These are phyloP conservation scores for Parnassius smintheus DNA, from an alignment of 2,888 invertebrate species.

Conservation along the genomic window DNA sequence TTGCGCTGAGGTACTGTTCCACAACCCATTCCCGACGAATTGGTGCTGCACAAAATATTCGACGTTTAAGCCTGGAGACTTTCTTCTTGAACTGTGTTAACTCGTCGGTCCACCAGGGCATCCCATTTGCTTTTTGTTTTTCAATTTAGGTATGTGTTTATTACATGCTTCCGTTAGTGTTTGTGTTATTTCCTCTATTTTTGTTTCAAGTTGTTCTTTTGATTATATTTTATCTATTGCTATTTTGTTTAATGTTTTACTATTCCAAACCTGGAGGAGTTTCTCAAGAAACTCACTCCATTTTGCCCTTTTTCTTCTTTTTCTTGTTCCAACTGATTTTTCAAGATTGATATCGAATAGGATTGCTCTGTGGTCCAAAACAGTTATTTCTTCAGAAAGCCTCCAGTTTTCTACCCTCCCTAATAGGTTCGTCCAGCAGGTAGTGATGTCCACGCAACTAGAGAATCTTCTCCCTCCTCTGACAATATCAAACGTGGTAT, in stretches of 20 bases:
- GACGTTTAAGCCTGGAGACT: not conserved
- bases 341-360: not conserved
- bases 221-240: no score
- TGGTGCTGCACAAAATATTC: conserved; percentile 9
- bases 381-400: not conserved
- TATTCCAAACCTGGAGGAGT: no score
- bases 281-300: no score
- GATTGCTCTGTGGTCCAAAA: not conserved
- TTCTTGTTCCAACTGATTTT: not conserved
- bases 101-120: conserved; percentile 7
- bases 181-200: no score
- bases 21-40: conserved; percentile 6
- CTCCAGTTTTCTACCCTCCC: not conserved
- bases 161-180: no score
- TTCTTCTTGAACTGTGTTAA: not conserved
- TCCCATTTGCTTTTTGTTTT: not conserved
- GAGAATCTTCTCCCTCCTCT: no score
- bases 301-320: not conserved
- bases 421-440: not conserved
- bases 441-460: no score
- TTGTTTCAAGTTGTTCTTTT: no score
- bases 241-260: no score
- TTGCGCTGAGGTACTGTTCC: conserved; percentile 2
- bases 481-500: not conserved
- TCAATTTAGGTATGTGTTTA: no score